Evolutionary conservation across 53 echinoderm and acorn worm species (phyloP).

Genomic region (Arbacia lixula): DNA sequence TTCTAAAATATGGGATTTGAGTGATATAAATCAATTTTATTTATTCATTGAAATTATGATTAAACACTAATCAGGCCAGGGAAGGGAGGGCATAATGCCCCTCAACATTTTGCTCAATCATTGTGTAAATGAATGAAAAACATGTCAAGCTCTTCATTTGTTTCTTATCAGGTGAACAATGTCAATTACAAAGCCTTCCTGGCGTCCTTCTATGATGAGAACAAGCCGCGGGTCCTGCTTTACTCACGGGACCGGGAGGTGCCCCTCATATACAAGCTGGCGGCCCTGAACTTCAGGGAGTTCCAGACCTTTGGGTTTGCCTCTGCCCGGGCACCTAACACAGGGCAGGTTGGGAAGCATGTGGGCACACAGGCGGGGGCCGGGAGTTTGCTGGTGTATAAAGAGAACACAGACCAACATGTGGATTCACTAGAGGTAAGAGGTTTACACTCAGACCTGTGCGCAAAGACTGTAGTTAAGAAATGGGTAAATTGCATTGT

Average conservation of each 20-base stretch:
- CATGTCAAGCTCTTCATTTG: too few relatives aligned
- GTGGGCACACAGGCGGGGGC: conserved; percentile 54
- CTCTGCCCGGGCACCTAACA: conserved; percentile 52
- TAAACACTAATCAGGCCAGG: too few relatives aligned
- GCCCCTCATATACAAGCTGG: conserved; percentile 73
- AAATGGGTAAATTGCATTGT: background rate
- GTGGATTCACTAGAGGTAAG: conserved; percentile 81
- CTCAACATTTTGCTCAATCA: too few relatives aligned
- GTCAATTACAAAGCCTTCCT: conserved; percentile 70
- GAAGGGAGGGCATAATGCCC: too few relatives aligned
- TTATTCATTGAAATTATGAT: too few relatives aligned
- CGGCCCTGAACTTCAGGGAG: conserved; percentile 63
- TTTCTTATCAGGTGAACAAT: conserved; percentile 69
- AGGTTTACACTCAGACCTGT: background rate
- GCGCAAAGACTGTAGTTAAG: background rate
- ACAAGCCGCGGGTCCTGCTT: conserved; percentile 85
- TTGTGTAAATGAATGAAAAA: too few relatives aligned
- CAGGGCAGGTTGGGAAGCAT: conserved; percentile 60
- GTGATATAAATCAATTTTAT: too few relatives aligned
- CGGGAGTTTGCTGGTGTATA: conserved; percentile 79
- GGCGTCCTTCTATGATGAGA: conserved; percentile 69
- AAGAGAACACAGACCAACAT: conserved; percentile 69
- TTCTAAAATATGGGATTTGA: too few relatives aligned
- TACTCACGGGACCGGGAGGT: conserved; percentile 72
- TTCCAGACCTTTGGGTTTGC: conserved; percentile 83